Base-by-base conservation (phyloP, 2,888 invertebrate species). In the Tenthredo distinguenda region DNA sequence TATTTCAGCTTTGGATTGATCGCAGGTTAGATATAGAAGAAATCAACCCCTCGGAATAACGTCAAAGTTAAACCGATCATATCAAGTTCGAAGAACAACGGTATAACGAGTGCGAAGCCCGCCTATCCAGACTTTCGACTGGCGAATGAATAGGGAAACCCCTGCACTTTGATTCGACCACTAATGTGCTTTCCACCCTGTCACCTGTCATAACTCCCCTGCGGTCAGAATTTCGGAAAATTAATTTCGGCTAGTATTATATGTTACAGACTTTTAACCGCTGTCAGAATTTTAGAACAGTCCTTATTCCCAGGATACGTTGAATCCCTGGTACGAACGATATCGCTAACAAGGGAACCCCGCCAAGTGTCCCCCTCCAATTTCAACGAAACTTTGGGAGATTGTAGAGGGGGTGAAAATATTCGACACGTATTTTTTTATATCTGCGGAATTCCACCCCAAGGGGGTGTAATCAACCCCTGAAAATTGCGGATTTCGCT, bases 111-210 rank as follows among this genome's bases (percentile, higher is more conserved):
- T 55, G n/a, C n/a, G n/a, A n/a, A 55, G 26, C n/a, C 55, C 55
- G 7, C 55, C 7, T 12, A 15, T 55, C n/a, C 55, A 6, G 55
- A n/a, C 55, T 55, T 55, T 55, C n/a, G 55, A 55, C 7, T 55
- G 55, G 55, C 55, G n/a, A 55, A 55, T 55, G 55, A 55, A 55
- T 55, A 55, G n/a, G n/a, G 55, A 55, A 55, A 55, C 55, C n/a
- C 55, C 55, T 55, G 55, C 55, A 55, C 55, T 55, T 55, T n/a
- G 0, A n/a, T 55, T 55, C 55, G n/a, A 55, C 55, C n/a, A n/a
- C 55, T 55, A 55, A 55, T 55, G 18, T 55, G 55, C 55, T n/a
- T 47, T 47, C 1, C 55, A 6, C n/a, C 55, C 55, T n/a, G 7
- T 55, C 55, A 55, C n/a, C 55, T 55, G 55, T 55, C 55, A 55